Evolutionary conservation across 2,888 invertebrate species (phyloP), one percentile per base, ranked within the genome.

Genomic region (Dynastes hyllus): DNA sequence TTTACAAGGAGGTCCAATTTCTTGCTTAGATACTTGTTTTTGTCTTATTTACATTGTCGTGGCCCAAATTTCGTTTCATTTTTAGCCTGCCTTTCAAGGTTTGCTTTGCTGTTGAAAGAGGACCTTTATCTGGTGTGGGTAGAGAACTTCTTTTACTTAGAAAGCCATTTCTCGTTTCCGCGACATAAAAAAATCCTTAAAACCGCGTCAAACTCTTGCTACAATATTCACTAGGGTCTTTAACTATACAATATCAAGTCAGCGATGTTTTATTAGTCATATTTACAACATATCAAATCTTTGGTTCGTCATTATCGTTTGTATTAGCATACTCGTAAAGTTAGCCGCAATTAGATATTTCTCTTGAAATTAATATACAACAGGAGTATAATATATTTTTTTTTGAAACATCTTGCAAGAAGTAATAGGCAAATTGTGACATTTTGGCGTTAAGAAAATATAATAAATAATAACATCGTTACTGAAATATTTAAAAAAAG

Each of bases 401-500:
- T 58, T 22, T 0, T 58, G 58, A 58, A 58, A 58, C 58, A 58
- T 16, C 16, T 8, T 58, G 16, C 27, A 58, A 58, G 16, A 13
- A 16, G 58, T 58, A 16, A 58, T 22, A 58, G 8, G 27, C 16
- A 58, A 58, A 58, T 13, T 13, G 58, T 58, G 16, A 16, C 58
- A 58, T 58, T 58, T 58, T 16, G 16, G 16, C n/a, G n/a, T 58
- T 58, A 58, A 58, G 16, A 58, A 58, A 58, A 58, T 58, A 16
- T 16, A 58, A 58, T 16, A 2, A 53, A 8, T 22, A 22, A 22
- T 22, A 22, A 22, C 22, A 22, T 22, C 22, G 22, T 22, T 22
- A 22, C 22, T 22, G 16, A 58, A 58, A 58, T 66, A 66, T 66
- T 66, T 37, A 22, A 22, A 66, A 29, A 27, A 71, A 71, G 53